phyloP scores from a whole-genome alignment of 2,797 vertebrate species.

The Sandelia bainsii region DNA sequence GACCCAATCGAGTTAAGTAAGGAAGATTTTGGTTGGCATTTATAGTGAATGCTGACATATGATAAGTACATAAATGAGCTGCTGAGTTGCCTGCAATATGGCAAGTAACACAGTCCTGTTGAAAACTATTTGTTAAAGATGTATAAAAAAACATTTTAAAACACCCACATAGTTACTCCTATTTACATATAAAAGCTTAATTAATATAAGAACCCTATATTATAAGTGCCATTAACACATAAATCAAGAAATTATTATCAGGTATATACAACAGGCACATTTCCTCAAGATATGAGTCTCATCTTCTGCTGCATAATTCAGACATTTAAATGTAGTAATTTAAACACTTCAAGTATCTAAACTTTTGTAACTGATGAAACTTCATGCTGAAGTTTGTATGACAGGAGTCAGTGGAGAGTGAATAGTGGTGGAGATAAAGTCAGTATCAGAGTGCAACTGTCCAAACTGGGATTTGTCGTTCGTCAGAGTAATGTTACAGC shows the following conservation, averaged over 20 bases:
- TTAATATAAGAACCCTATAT: conserved; percentile 21
- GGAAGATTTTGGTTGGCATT: conserved; percentile 33
- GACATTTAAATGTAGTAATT: conserved; percentile 6
- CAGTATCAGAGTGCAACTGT: conserved; percentile 33
- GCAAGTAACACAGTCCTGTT: conserved; percentile 12
- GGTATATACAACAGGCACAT: background rate
- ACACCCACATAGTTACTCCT: background rate
- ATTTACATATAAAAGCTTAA: conserved; percentile 47
- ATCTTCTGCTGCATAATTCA: background rate
- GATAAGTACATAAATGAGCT: conserved; percentile 22
- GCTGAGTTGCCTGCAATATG: conserved; percentile 22
- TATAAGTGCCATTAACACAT: conserved; percentile 12
- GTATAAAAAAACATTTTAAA: conserved; percentile 17
- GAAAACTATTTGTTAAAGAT: conserved; percentile 22
- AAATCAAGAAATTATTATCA: conserved; percentile 1
- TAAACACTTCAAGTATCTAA: conserved; percentile 16
- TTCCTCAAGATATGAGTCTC: conserved; percentile 4
- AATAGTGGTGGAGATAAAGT: conserved; percentile 25
- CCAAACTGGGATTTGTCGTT: conserved; percentile 19
- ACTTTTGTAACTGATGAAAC: conserved; percentile 1
- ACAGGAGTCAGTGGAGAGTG: conserved; percentile 13
- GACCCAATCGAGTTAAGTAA: conserved; percentile 12
- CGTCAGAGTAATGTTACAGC: conserved; percentile 47
- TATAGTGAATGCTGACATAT: conserved; percentile 40
- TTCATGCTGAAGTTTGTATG: conserved; percentile 1